A percentile compares a stretch with the other conserved stretches of the same genome.
phyloP scores from a whole-genome alignment of 2,113 vertebrate genomes.

The Limnothrissa miodon region DNA sequence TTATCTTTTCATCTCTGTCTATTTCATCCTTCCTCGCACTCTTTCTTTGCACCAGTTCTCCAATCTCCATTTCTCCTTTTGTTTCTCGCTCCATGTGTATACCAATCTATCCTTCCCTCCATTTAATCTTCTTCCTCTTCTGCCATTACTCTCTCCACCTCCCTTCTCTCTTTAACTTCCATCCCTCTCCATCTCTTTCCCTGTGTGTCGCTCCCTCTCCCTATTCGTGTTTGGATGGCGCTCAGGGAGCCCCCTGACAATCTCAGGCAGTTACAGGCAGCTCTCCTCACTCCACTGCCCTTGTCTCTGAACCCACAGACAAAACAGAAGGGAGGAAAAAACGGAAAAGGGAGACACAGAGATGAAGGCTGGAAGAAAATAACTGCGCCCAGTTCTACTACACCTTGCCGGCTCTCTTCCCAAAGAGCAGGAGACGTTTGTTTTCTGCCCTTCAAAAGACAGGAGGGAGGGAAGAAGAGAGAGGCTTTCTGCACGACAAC shows the following conservation, averaged over 20 bases:
- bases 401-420: background rate
- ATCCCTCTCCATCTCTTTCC: background rate
- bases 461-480: background rate
- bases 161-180: background rate
- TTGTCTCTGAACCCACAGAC: conserved; percentile 13
- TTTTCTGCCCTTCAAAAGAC: background rate
- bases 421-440: background rate
- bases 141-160: background rate
- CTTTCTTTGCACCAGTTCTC: background rate
- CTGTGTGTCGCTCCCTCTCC: background rate
- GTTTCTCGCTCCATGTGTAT: background rate
- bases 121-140: background rate
- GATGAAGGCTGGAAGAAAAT: background rate
- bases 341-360: conserved; percentile 8
- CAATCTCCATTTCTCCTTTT: background rate
- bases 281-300: conserved; percentile 20
- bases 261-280: conserved; percentile 30
- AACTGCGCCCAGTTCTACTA: background rate
- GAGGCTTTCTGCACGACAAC: background rate
- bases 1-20: background rate
- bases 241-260: background rate
- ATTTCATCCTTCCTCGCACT: background rate
- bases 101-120: background rate
- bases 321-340: background rate
- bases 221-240: background rate